These are phyloP conservation scores for Thalassoma bifasciatum DNA, from an alignment of 2,113 vertebrate genomes.

Conservation along the genomic window DNA sequence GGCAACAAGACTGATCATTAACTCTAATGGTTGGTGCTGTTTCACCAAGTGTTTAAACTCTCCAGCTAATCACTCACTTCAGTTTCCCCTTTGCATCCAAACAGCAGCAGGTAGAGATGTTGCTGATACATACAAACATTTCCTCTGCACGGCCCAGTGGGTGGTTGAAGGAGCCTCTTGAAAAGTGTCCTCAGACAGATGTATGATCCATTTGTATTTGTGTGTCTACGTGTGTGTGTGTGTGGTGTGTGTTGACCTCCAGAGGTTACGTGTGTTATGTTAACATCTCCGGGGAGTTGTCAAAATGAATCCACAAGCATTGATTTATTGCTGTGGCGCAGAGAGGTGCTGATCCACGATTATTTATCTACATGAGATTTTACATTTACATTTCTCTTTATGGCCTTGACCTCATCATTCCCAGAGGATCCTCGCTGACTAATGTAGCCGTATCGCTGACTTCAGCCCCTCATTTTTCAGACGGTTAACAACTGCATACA, in stretches of 20 bases:
- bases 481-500: not conserved
- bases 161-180: constrained; percentile 1
- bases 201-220: constrained; percentile 19
- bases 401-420: constrained; percentile 15
- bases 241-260: constrained; percentile 10
- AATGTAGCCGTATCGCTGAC: not conserved
- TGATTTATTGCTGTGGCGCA: constrained; percentile 42
- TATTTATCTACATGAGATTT: constrained; percentile 43
- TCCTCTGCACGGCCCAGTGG: constrained; percentile 22
- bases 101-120: constrained; percentile 22
- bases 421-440: constrained; percentile 26
- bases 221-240: constrained; percentile 13
- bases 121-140: not conserved
- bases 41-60: constrained; percentile 39
- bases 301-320: constrained; percentile 20
- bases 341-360: constrained; percentile 13
- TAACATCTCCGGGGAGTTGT: constrained; percentile 52
- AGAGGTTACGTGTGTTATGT: constrained; percentile 44
- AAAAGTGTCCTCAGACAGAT: not conserved
- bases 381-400: constrained; percentile 43
- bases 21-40: constrained; percentile 24
- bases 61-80: constrained; percentile 34
- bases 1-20: constrained; percentile 42
- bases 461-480: not conserved
- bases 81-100: constrained; percentile 11